Conservation (phyloP, 2,888 invertebrate genomes). For the Girardia tigrina region DNA sequence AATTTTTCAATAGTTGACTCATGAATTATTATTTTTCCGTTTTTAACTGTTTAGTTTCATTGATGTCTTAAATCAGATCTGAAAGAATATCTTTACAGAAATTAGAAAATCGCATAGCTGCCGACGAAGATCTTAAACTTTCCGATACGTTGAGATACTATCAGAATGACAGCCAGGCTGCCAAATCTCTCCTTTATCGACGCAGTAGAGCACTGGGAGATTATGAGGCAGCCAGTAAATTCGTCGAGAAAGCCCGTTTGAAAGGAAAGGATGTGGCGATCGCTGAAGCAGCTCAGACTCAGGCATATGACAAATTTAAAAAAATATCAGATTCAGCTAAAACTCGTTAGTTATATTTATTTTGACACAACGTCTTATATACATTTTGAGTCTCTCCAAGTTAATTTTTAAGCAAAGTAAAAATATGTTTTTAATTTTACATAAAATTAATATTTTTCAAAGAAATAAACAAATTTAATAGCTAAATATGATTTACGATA, state of each 20-base stretch:
- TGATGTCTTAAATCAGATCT: too few species aligned
- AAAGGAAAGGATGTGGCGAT: constrained; percentile 91
- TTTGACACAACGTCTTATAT: too few species aligned
- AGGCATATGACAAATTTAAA: constrained; percentile 86
- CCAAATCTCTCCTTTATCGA: constrained; percentile 79
- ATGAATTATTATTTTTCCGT: too few species aligned
- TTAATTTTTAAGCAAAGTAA: too few species aligned
- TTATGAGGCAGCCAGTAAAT: constrained; percentile 87
- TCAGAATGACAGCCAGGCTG: constrained; percentile 88
- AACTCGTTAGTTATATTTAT: constrained; percentile 55
- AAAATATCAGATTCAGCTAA: constrained; percentile 85
- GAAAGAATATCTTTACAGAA: constrained; percentile 54
- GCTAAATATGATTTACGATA: too few species aligned
- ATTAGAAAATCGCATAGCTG: constrained; percentile 85
- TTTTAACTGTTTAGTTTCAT: too few species aligned
- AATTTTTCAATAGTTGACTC: too few species aligned
- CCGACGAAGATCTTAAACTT: constrained; percentile 90
- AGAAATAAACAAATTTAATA: too few species aligned
- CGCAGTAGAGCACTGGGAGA: constrained; percentile 77
- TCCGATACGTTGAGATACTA: constrained; percentile 91
- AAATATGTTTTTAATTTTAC: too few species aligned
- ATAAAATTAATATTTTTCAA: too few species aligned
- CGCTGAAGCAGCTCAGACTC: constrained; percentile 86
- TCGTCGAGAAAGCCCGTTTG: constrained; percentile 79
- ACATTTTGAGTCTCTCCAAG: too few species aligned